Percentiles rank a stretch among this genome's conserved stretches.
These are phyloP conservation scores for Malthinus flaveolus DNA, from an alignment of 2,888 invertebrate genomes.

Conservation along the genomic window DNA sequence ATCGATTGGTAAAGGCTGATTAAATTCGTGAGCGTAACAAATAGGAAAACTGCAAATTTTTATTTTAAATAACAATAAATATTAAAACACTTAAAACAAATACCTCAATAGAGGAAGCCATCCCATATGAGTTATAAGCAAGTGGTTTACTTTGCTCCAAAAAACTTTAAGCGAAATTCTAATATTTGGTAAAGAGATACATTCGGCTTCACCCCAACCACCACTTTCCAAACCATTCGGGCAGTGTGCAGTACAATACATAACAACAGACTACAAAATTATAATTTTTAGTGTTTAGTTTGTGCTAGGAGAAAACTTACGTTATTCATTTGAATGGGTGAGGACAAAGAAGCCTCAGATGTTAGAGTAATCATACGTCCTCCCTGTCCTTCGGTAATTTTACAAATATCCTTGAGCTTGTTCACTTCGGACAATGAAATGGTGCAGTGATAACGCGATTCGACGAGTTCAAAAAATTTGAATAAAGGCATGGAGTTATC, in stretches of 20 bases:
- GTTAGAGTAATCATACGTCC: conserved; percentile 72
- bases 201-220: conserved; percentile 75
- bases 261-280: conserved; percentile 48
- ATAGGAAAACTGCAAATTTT: conserved; percentile 67
- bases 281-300: conserved; percentile 8
- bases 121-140: conserved; percentile 77
- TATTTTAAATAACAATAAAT: conserved; percentile 23
- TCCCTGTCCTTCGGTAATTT: conserved; percentile 69
- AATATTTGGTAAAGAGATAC: conserved; percentile 65
- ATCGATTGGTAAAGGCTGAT: conserved; percentile 62
- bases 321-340: conserved; percentile 52
- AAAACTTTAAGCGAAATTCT: conserved; percentile 70
- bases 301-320: conserved; percentile 31
- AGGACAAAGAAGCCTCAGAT: conserved; percentile 62
- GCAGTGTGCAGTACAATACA: conserved; percentile 70
- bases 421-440: conserved; percentile 72
- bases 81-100: not conserved
- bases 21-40: conserved; percentile 79
- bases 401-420: conserved; percentile 76
- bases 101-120: conserved; percentile 79
- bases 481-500: conserved; percentile 75
- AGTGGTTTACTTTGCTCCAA: conserved; percentile 64
- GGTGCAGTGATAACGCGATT: conserved; percentile 77
- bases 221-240: conserved; percentile 62
- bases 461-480: conserved; percentile 81